phyloP scores from a whole-genome alignment of 2,797 vertebrate genomes.

The Tapirus indicus region DNA sequence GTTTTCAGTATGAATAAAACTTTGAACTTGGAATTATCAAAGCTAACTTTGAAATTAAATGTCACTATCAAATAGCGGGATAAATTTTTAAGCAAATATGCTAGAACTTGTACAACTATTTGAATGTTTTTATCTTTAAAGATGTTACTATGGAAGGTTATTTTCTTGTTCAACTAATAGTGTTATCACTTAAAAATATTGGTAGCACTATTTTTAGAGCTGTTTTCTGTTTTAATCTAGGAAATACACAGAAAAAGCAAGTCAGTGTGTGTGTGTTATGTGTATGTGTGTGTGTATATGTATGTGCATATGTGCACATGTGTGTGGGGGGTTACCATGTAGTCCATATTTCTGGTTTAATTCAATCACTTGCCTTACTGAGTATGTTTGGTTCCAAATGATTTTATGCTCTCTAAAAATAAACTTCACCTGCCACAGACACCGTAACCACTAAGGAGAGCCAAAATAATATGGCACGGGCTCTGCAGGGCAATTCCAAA shows the following conservation, averaged over 20 bases:
- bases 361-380: not conserved
- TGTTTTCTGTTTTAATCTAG: conserved; percentile 45
- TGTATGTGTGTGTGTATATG: not conserved
- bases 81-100: not conserved
- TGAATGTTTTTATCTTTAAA: conserved; percentile 41
- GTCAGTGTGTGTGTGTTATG: accelerated
- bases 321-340: not conserved
- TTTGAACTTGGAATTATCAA: conserved; percentile 59
- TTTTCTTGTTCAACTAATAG: not conserved
- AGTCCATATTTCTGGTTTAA: not conserved
- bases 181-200: conserved; percentile 34
- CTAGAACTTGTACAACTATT: not conserved
- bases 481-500: not conserved
- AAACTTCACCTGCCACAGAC: not conserved
- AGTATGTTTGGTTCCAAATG: conserved; percentile 24
- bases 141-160: not conserved
- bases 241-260: not conserved
- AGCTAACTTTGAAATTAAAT: conserved; percentile 61
- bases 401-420: conserved; percentile 51
- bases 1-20: not conserved
- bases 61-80: not conserved
- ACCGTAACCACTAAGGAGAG: not conserved
- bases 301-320: not conserved
- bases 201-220: not conserved
- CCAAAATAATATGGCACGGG: not conserved